Base-by-base conservation (phyloP, 2,113 vertebrate species). In the Dolichotis patagonum region DNA sequence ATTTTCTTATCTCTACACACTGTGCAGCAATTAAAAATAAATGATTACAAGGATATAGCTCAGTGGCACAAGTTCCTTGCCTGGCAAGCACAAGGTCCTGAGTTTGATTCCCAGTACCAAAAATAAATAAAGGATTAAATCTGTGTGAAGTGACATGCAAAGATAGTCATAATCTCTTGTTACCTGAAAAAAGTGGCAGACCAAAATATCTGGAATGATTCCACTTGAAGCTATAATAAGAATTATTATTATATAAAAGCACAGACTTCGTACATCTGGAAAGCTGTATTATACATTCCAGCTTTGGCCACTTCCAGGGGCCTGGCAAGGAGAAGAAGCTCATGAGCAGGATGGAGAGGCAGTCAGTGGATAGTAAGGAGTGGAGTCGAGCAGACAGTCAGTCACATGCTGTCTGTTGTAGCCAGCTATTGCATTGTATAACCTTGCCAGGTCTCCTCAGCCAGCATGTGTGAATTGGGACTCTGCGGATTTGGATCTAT, bases 181-280 rank as follows among this genome's bases (percentile, higher is more conserved):
- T 90, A 78, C 32, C 63, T 91, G 65, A 90, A 73, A 89, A 91
- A 86, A 56, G 62, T 30, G 63, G 22, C 35, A 16, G 84, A 91
- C 82, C 30, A 92, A 24, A 86, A 30, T 58, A 43, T 87, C 32
- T 80, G 8, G 24, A 71, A 73, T 65, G 46, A 43, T 35, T 82
- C 49, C 35, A 54, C 52, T 88, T 63, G 58, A 92, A 88, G 58
- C 46, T 43, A 58, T 94, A 71, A 49, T 62, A 19, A 43, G 35
- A 60, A n/a, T 88, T 78, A 22, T 73, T 87, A 26, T 83, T 75
- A 43, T 63, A 63, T 30, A 16, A 49, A 91, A 88, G 43, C 62
- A n/a, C 12, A 19, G 87, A 26, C 28, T 58, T 86, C 77, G 49
- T 82, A 26, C 12, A 35, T 78, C 58, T 82, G 38, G 28, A 88